These are phyloP conservation scores for Brachypodius melanocephalos DNA, from an alignment of 2,113 vertebrate genomes.

Conservation along the genomic window DNA sequence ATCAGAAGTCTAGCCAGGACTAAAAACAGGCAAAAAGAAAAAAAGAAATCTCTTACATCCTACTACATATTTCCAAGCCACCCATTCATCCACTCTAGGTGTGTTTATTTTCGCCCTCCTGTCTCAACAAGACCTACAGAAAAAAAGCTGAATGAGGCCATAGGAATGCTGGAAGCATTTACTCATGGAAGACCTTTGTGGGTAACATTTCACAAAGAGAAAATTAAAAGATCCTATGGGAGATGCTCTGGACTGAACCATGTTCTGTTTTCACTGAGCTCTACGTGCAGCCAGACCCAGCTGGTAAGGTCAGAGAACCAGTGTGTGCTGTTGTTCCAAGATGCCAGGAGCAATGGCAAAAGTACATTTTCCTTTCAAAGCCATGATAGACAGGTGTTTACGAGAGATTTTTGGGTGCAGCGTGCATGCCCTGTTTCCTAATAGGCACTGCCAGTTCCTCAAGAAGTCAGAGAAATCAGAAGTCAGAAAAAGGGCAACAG, in stretches of 20 bases:
- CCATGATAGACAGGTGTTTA: neutral
- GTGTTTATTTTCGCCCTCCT: neutral
- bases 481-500: neutral
- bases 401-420: neutral
- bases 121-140: neutral
- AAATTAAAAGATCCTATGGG: neutral
- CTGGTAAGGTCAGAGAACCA: neutral
- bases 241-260: neutral
- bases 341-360: neutral
- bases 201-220: neutral
- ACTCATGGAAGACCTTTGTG: neutral
- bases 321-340: neutral
- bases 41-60: neutral
- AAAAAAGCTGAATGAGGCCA: neutral
- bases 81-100: neutral
- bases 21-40: neutral
- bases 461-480: neutral
- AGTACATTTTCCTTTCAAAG: neutral
- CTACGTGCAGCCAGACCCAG: neutral
- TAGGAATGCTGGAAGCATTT: neutral
- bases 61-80: neutral
- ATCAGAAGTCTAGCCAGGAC: neutral
- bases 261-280: neutral
- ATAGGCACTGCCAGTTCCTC: neutral
- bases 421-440: neutral